phyloP scores from a whole-genome alignment of 2,888 invertebrate species.

The Andricus curvator region DNA sequence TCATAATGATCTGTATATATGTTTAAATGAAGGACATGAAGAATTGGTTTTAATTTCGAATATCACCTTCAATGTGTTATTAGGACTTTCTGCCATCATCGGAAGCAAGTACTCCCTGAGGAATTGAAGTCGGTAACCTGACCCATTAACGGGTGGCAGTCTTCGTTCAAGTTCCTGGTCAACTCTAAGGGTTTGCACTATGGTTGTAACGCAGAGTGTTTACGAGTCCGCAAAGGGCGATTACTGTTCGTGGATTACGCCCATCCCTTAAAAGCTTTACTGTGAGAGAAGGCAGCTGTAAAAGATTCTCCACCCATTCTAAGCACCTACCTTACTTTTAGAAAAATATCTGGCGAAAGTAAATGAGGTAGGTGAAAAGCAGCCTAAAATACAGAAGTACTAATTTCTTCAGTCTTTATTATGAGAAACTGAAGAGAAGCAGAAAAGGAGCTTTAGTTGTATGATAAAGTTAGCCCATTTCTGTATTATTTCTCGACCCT shows the following conservation, averaged over 20 bases:
- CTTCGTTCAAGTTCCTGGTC: constrained; percentile 65
- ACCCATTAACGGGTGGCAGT: constrained; percentile 67
- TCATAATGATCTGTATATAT: too few species aligned
- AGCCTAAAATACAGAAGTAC: neutral
- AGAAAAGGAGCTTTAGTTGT: neutral
- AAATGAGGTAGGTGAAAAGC: constrained; percentile 1
- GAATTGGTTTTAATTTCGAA: neutral
- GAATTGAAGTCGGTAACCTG: constrained; percentile 65
- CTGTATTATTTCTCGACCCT: constrained; percentile 42
- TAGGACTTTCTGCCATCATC: constrained; percentile 61
- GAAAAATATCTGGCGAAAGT: neutral
- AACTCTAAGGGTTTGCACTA: constrained; percentile 65
- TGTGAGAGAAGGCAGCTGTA: constrained; percentile 33
- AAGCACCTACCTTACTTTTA: neutral
- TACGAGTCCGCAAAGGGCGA: constrained; percentile 73
- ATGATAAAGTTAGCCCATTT: neutral
- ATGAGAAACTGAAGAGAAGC: neutral
- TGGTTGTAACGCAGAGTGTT: constrained; percentile 66
- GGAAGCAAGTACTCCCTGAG: constrained; percentile 60
- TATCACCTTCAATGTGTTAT: constrained; percentile 44
- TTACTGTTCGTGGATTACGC: constrained; percentile 61
- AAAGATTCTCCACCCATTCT: constrained; percentile 4
- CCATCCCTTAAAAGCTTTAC: constrained; percentile 38
- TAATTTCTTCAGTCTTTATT: neutral
- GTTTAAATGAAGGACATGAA: neutral